Evolutionary conservation across 2,888 invertebrate species (phyloP).

Genomic region (Hirudinaria manillensis): DNA sequence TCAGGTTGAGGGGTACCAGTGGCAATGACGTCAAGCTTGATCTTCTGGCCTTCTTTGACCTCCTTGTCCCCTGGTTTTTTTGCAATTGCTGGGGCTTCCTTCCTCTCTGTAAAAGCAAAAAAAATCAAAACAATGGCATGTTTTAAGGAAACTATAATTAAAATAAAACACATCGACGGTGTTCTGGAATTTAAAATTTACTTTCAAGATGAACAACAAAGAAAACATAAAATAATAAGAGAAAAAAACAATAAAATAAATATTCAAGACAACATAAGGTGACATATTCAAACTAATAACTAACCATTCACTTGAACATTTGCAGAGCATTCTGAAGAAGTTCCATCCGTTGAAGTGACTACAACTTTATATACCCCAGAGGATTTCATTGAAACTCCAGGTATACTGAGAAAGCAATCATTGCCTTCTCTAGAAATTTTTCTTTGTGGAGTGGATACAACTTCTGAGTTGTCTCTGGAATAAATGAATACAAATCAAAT

Average conservation of each 20-base stretch:
- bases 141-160: neutral
- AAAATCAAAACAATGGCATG: neutral
- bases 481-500: neutral
- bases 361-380: constrained; percentile 50
- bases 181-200: no score
- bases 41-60: constrained; percentile 48
- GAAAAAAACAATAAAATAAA: no score
- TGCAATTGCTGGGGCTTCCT: constrained; percentile 48
- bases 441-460: constrained; percentile 70
- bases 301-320: constrained; percentile 11
- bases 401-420: constrained; percentile 45
- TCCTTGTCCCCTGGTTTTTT: constrained; percentile 47
- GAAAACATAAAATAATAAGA: no score
- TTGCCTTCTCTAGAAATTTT: constrained; percentile 65
- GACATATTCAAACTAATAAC: no score
- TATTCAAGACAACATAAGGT: no score
- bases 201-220: neutral
- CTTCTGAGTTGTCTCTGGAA: constrained; percentile 69
- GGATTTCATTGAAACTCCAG: constrained; percentile 39
- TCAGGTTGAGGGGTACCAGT: constrained; percentile 81
- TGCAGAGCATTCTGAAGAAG: constrained; percentile 1
- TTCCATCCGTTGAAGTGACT: constrained; percentile 29
- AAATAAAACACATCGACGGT: neutral
- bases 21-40: constrained; percentile 60
- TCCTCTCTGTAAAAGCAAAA: constrained; percentile 43